Conservation (phyloP, 2,113 vertebrate genomes). For the Aegithalos caudatus region DNA sequence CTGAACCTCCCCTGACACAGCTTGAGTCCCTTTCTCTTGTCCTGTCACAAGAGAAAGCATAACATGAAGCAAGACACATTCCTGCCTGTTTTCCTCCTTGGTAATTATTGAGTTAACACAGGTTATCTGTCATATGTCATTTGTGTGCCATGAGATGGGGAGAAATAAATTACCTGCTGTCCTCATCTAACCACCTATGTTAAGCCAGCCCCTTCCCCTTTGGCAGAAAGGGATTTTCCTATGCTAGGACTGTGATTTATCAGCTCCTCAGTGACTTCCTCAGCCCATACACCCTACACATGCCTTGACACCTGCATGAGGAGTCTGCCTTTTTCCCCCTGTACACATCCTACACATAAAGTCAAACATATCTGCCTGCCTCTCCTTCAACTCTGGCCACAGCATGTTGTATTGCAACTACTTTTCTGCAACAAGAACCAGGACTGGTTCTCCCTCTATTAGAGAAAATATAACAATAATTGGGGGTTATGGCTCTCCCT, state of each 20-base stretch:
- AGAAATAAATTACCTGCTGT: constrained; percentile 51
- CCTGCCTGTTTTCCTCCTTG: background rate
- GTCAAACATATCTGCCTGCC: background rate
- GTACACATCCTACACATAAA: background rate
- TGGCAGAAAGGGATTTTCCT: background rate
- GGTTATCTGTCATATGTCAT: constrained; percentile 17
- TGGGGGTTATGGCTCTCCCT: background rate
- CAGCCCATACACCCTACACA: background rate
- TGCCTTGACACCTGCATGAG: background rate
- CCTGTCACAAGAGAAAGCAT: background rate
- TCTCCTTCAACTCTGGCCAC: background rate
- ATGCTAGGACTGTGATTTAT: background rate
- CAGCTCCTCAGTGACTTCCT: background rate
- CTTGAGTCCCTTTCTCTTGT: background rate
- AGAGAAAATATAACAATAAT: background rate
- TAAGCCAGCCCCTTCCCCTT: background rate
- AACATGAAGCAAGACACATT: background rate
- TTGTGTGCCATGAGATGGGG: constrained; percentile 8
- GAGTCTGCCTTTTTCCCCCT: background rate
- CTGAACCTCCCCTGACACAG: background rate
- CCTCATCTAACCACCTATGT: background rate
- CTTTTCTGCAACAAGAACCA: background rate
- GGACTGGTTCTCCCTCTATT: background rate
- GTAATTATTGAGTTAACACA: background rate
- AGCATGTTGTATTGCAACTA: background rate